These are phyloP conservation scores for Istiophorus platypterus DNA, from an alignment of 2,113 vertebrate genomes.

Conservation along the genomic window DNA sequence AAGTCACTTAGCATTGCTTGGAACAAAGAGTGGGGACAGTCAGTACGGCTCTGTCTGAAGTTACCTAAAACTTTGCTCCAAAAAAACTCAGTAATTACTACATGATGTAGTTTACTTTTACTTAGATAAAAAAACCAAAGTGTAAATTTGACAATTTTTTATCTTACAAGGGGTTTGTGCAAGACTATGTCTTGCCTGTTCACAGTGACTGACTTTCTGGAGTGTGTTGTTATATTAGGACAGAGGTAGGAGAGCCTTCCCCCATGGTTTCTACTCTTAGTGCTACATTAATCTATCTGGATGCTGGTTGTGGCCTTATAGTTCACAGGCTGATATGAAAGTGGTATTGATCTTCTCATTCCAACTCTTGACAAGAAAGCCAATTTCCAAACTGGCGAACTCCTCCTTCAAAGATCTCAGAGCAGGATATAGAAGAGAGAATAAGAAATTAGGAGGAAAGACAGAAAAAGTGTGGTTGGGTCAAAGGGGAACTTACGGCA, in stretches of 20 bases:
- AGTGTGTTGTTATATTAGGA: background rate
- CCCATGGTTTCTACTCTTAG: background rate
- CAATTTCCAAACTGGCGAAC: background rate
- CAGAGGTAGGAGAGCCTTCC: background rate
- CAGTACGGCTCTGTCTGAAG: background rate
- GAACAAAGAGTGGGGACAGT: too few species aligned
- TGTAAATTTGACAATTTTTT: background rate
- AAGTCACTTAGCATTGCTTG: too few species aligned
- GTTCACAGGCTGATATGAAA: conserved; percentile 3
- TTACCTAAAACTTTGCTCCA: too few species aligned
- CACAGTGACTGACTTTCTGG: background rate
- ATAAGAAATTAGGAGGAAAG: background rate
- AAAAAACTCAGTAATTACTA: background rate
- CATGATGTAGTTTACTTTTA: background rate
- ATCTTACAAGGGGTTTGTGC: too few species aligned
- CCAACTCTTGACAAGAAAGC: conserved; percentile 6
- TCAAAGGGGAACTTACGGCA: conserved; percentile 78
- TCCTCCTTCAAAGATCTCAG: background rate
- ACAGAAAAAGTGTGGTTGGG: background rate
- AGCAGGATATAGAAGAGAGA: background rate
- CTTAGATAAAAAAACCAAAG: too few species aligned
- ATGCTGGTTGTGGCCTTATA: background rate
- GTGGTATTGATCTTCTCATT: conserved; percentile 28
- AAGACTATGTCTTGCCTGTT: too few species aligned
- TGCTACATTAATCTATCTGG: conserved; percentile 18